A percentile compares a stretch with the other conserved stretches of the same genome.
Conservation (phyloP, 2,888 invertebrate species). For the Agonopterix arenella region DNA sequence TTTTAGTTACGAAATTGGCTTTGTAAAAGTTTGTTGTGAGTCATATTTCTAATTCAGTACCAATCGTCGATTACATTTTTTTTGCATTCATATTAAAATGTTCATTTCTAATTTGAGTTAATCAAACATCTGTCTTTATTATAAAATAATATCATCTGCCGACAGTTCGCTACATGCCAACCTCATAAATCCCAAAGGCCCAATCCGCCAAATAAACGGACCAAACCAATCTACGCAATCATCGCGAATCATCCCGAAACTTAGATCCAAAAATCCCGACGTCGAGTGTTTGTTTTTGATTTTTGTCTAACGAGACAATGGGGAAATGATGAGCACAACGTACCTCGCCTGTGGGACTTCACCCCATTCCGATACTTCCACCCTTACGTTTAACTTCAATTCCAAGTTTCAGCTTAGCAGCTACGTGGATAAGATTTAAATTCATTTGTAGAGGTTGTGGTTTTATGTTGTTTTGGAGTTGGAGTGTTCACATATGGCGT, state of each 20-base stretch:
- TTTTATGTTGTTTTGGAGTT: conserved; percentile 39
- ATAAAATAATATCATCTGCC: conserved; percentile 29
- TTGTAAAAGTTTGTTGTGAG: too few relatives aligned
- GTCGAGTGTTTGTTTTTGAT: conserved; percentile 74
- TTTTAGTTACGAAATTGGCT: not conserved
- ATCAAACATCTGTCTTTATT: conserved; percentile 17
- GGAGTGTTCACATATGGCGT: conserved; percentile 64
- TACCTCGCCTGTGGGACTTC: conserved; percentile 70
- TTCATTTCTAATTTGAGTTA: conserved; percentile 3
- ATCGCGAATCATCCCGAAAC: conserved; percentile 61
- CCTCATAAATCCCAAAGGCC: conserved; percentile 35
- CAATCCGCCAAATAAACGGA: conserved; percentile 50
- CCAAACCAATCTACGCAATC: conserved; percentile 43
- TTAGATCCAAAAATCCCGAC: conserved; percentile 66
- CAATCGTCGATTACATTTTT: too few relatives aligned
- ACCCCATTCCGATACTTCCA: conserved; percentile 54
- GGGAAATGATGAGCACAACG: conserved; percentile 74
- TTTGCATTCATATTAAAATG: not conserved
- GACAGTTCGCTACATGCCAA: conserved; percentile 13
- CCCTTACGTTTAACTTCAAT: conserved; percentile 24
- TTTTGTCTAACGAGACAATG: conserved; percentile 77
- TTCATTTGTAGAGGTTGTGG: conserved; percentile 24
- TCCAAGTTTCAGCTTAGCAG: conserved; percentile 17
- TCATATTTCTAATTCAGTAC: too few relatives aligned
- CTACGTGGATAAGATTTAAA: conserved; percentile 41